Evolutionary conservation across 2,113 vertebrate genomes (phyloP), one percentile per base, ranked within the genome.

Genomic region (Zosterops japonicus): DNA sequence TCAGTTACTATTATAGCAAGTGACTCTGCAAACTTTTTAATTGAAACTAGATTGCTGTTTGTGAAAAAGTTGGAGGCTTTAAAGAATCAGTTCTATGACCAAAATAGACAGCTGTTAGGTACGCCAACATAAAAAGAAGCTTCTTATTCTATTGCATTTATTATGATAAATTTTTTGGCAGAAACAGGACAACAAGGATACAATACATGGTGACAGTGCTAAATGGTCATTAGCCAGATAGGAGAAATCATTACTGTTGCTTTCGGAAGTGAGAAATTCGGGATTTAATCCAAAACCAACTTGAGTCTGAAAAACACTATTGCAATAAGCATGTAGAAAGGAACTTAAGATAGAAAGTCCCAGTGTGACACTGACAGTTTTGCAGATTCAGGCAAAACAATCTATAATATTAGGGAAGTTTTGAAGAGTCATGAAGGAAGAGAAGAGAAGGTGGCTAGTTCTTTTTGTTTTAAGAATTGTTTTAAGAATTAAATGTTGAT

Each of bases 91-190:
- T 70, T 81, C 64, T 47, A 63, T 60, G 47, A 90, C 81, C 93
- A 95, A 97, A 95, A 94, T 90, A 95, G 81, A 93, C 89, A 96
- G 86, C 92, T 94, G 92, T 86, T 97, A 78, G 56, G 47, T 86
- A 96, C 10, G 10, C 86, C 90, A 95, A 96, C 86, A 89, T 83
- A 63, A 86, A 93, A 97, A 87, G 89, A 93, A 90, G 17, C 17
- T 29, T 56, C 76, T 92, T 90, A 92, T 92, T 89, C 82, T 86
- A 68, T 33, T 88, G n/a, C 76, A 81, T 70, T 92, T 94, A 92
- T 93, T 93, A 90, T 83, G 79, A 95, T 90, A 93, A 77, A 71
- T 5, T 44, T 93, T 90, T 96, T 96, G 95, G 90, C 94, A 97
- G 95, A 91, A 96, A 83, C 35, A 57, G 87, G 64, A 90, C 71